Evolutionary conservation across 2,113 vertebrate genomes (phyloP).

Genomic region (Numenius arquata): DNA sequence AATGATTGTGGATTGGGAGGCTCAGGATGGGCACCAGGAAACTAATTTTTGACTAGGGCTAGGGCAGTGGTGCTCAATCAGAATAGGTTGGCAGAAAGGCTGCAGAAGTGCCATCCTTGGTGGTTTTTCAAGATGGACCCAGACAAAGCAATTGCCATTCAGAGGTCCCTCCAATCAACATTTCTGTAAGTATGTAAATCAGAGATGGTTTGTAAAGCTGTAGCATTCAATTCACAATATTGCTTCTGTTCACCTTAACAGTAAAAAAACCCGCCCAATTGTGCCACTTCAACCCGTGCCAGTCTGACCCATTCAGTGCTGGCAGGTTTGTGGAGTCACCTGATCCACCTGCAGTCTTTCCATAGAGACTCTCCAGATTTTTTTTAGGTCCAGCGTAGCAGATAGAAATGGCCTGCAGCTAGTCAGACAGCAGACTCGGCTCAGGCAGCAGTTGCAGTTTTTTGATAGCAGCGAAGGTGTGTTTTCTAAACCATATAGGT

Average conservation of each 20-base stretch:
- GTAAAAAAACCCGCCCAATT: not conserved
- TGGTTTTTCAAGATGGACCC: not conserved
- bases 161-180: not conserved
- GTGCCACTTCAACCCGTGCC: not conserved
- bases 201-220: not conserved
- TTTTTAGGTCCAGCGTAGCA: not conserved
- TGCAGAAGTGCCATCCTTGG: not conserved
- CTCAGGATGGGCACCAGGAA: not conserved
- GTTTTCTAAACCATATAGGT: not conserved
- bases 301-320: not conserved
- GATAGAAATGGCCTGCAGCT: not conserved
- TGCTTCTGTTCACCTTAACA: not conserved
- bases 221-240: not conserved
- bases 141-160: not conserved
- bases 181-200: not conserved
- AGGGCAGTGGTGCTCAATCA: not conserved
- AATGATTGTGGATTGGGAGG: not conserved
- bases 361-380: not conserved
- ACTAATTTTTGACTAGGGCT: not conserved
- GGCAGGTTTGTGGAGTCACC: not conserved
- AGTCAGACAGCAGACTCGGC: not conserved
- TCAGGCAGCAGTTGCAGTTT: not conserved
- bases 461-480: not conserved
- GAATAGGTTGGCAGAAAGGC: not conserved
- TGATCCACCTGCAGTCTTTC: not conserved